Conservation (phyloP, 2,797 vertebrate genomes). For the Acanthiza pusilla region DNA sequence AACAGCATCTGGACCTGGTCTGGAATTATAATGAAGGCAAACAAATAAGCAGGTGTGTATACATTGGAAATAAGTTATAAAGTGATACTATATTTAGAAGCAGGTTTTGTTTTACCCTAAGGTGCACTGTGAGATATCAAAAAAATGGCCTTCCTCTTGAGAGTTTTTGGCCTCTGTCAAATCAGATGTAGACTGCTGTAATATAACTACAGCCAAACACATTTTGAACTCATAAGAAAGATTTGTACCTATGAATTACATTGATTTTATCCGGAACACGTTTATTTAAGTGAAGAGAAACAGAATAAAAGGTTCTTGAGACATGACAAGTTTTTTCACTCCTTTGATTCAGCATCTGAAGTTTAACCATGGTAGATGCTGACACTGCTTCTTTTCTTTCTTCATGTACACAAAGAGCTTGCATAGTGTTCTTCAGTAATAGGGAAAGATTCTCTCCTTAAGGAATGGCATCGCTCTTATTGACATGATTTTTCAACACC, state of each 20-base stretch:
- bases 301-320: not conserved
- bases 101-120: not conserved
- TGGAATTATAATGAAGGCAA: not conserved
- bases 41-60: not conserved
- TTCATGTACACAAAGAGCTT: not conserved
- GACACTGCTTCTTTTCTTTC: not conserved
- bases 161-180: not conserved
- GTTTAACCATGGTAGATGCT: not conserved
- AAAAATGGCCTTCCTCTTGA: not conserved
- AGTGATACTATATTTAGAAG: not conserved
- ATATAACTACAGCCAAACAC: not conserved
- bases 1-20: not conserved
- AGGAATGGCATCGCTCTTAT: not conserved
- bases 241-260: not conserved
- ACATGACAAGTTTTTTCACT: not conserved
- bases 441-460: not conserved
- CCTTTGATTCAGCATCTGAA: not conserved
- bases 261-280: not conserved
- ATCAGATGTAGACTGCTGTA: not conserved
- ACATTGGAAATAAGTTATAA: not conserved
- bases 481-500: not conserved
- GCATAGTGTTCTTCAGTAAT: not conserved
- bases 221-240: not conserved
- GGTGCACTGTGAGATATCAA: not conserved
- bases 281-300: not conserved